Evolutionary conservation across 2,797 vertebrate species (phyloP), one percentile per base, ranked within the genome.

Genomic region (Pseudochaenichthys georgianus): DNA sequence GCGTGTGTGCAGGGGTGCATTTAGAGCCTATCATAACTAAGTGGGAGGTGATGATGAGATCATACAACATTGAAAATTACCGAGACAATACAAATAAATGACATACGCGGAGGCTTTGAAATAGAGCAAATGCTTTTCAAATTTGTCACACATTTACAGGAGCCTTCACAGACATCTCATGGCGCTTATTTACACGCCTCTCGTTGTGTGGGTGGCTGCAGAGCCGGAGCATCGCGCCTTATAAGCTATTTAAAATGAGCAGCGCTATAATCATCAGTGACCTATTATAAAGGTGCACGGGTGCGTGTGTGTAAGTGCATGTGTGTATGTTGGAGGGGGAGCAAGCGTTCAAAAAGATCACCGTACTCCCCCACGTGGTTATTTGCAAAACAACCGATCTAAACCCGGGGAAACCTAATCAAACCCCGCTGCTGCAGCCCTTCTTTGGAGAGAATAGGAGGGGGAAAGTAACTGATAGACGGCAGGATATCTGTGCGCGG

Each of bases 311-410:
- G 68, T 41, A 31, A 67, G 64, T 77, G 78, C 52, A 12, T 61
- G 70, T 47, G 52, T 62, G 68, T 61, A 61, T 57, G 61, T 76
- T 45, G 62, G 23, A n/a, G 12, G 61, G 72, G 82, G 69, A 68
- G 78, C 62, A 80, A 75, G 65, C 81, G 77, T 88, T 90, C 87
- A 91, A 88, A 93, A 83, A 93, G 87, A 94, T 93, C 92, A 82
- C 92, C 89, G 89, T 91, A 96, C 95, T 96, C 95, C 95, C 95
- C 95, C 95, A 95, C 95, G 95, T 95, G 95, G 95, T 95, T 95
- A 95, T 95, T 92, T 92, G 93, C 92, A 83, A 95, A 95, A 89
- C 93, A 94, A 93, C 95, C 90, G 91, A 92, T 94, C 89, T 88
- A 91, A 91, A 89, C 55, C 23, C 67, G 65, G 71, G 73, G 88